Percentiles rank a stretch among this genome's conserved stretches.
Evolutionary conservation across 2,113 vertebrate species (phyloP).

Genomic region (Vicugna pacos): DNA sequence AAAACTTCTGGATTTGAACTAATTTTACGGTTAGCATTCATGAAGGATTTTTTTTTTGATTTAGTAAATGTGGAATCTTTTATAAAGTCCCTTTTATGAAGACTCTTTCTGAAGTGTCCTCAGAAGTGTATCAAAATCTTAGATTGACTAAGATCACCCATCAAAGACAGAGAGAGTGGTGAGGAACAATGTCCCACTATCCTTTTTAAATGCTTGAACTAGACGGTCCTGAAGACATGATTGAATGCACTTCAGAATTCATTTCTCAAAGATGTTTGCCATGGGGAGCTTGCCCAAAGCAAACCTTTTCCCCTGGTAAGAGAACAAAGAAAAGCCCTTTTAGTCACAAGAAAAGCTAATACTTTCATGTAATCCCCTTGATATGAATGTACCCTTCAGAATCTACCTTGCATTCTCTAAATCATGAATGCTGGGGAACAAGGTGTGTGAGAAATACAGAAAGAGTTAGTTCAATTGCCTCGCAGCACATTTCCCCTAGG

Average conservation of each 20-base stretch:
- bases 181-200: neutral
- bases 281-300: constrained; percentile 20
- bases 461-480: constrained; percentile 11
- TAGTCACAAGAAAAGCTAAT: constrained; percentile 34
- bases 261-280: constrained; percentile 57
- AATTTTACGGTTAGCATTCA: neutral
- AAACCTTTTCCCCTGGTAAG: constrained; percentile 52
- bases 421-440: constrained; percentile 58
- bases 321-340: constrained; percentile 64
- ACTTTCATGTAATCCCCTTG: constrained; percentile 69
- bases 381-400: constrained; percentile 33
- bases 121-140: neutral
- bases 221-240: constrained; percentile 8
- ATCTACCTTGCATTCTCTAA: constrained; percentile 54
- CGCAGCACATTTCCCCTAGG: constrained; percentile 17
- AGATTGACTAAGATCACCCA: neutral
- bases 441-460: constrained; percentile 44
- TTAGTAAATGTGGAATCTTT: neutral
- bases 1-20: neutral
- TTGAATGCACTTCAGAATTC: constrained; percentile 56
- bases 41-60: neutral
- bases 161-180: constrained; percentile 26
- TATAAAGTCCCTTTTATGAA: constrained; percentile 28
- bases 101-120: neutral
- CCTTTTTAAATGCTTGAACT: constrained; percentile 6